Evolutionary conservation across 2,113 vertebrate species (phyloP), one percentile per base, ranked within the genome.

Genomic region (Myotis lucifugus): DNA sequence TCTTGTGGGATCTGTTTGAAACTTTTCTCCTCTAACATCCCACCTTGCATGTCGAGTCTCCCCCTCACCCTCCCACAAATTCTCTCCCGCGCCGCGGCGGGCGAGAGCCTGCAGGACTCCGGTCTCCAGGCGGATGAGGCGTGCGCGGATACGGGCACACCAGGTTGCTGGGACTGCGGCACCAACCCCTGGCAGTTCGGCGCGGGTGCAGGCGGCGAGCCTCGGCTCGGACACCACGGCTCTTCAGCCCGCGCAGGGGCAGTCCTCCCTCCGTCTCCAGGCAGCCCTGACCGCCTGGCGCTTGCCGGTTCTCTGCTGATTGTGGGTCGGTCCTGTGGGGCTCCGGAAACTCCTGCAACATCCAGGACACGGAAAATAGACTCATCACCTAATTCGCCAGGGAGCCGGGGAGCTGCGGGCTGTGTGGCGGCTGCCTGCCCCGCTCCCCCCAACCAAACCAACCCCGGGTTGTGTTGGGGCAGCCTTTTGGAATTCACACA

Each of bases 331-430:
- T 70, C 74, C 56, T 17, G 74, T 29, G 78, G 77, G 92, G 64
- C 90, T 92, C 85, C 34, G 34, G 79, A 81, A 94, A 70, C 85
- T 89, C 88, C 77, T 34, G 61, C 86, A 66, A 54, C 59, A 23
- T 73, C 72, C 88, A 56, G 87, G 92, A 70, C 70, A 18, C 95
- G n/a, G 95, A 76, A 96, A 93, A 88, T 11, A 94, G 89, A 74
- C 74, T 88, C 93, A 42, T 88, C 96, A 93, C 96, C 87, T 76
- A 85, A 87, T 48, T 94, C 93, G 37, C 93, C 84, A 3, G 93
- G 90, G 94, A 90, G 89, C 85, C 42, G 2, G 85, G 52, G 96
- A 84, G 74, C 88, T 12, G 94, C 59, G 54, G 96, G 89, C 90
- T 18, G 66, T 18, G 66, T 42, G 25, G 37, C 40, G 32, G 32